Base-by-base conservation (phyloP, 1,140 invertebrate genomes). In the Zaprionus taronus region DNA sequence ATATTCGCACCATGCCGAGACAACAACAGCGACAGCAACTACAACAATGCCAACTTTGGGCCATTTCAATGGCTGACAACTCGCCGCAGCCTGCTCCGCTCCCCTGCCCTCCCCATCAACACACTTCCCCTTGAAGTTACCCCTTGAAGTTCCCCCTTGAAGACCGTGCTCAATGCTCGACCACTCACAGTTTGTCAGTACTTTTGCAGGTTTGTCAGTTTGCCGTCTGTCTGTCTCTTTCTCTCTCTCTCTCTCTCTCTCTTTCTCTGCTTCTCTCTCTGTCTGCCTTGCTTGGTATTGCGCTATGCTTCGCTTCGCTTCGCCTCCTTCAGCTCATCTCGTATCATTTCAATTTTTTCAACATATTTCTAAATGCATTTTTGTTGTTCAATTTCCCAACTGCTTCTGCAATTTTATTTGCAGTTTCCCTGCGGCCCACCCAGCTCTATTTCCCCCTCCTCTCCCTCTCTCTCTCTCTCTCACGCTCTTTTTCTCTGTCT, bases 351-450 rank as follows among this genome's bases (percentile, higher is more conserved):
- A 56, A n/a, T 74, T 68, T 56, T 61, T 77, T 57, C 51, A 73
- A 77, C 80, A 86, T 80, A 86, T 86, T 89, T 84, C 85, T 89
- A 89, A 89, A 89, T 89, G 84, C 84, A 89, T 89, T 89, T 89
- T 90, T 89, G 85, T 89, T 89, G 84, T 89, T 89, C 85, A 89
- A 89, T 89, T 89, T 84, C 67, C 67, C 64, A 90, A 90, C 84
- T 76, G 85, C 85, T 79, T 84, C 85, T 89, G 83, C 83, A 87
- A 87, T 89, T 87, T 87, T 87, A 89, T 87, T 84, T 89, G 61
- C 76, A 56, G 67, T 67, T 62, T 79, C 62, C 76, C 53, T 66
- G 44, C 31, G 9, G 20, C 9, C 73, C 55, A 65, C 64, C 55
- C 72, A 28, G 17, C 41, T 31, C 24, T 31, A 64, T 67, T 34